phyloP scores from a whole-genome alignment of 2,113 vertebrate genomes.

The Recurvirostra avosetta region DNA sequence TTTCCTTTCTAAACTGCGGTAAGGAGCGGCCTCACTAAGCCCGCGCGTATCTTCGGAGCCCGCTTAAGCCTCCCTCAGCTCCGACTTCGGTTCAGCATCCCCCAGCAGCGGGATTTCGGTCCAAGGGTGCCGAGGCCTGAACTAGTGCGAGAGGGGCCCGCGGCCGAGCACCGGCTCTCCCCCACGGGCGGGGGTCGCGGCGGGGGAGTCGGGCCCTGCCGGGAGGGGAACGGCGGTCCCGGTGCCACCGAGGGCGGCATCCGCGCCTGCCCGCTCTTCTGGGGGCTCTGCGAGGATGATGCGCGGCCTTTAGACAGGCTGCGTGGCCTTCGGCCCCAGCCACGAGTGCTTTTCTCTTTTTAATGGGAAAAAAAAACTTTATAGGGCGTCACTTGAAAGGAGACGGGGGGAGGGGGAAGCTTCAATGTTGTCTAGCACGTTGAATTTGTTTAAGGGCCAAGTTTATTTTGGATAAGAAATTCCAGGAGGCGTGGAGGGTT shows the following conservation, averaged over 20 bases:
- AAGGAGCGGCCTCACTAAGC: background rate
- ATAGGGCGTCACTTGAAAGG: slow-evolving; percentile 32
- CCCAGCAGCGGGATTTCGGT: background rate
- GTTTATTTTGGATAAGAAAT: slow-evolving; percentile 61
- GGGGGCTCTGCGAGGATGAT: background rate
- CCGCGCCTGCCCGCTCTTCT: background rate
- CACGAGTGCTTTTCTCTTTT: background rate
- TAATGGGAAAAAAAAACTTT: slow-evolving; percentile 6
- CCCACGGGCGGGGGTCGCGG: background rate
- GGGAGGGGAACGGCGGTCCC: background rate
- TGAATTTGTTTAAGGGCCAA: slow-evolving; percentile 69
- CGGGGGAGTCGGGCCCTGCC: no score
- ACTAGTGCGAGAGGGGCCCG: background rate
- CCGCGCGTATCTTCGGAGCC: background rate
- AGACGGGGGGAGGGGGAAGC: slow-evolving; percentile 52
- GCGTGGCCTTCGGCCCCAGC: background rate
- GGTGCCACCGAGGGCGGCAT: background rate
- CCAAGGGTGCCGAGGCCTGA: background rate
- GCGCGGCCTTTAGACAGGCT: background rate
- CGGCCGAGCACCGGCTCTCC: background rate
- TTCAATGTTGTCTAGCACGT: slow-evolving; percentile 66
- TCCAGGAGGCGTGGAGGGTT: slow-evolving; percentile 60
- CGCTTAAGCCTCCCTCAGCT: background rate
- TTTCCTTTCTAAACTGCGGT: background rate
- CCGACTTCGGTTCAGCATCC: background rate